These are phyloP conservation scores for Chymomyza fuscimana DNA, from an alignment of 2,888 invertebrate genomes.

Conservation along the genomic window DNA sequence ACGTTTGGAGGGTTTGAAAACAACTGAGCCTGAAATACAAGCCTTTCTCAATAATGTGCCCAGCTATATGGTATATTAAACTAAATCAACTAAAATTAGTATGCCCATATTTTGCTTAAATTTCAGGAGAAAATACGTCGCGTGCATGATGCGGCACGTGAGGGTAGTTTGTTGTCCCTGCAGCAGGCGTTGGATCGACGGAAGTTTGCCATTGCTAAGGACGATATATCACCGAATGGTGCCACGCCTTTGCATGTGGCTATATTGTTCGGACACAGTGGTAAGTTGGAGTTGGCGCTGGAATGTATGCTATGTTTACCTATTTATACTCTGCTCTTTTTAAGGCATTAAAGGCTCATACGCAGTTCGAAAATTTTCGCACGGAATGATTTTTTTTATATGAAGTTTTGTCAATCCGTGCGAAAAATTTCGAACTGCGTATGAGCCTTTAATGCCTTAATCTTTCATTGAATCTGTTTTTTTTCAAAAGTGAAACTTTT, in stretches of 20 bases:
- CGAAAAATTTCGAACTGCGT: no score
- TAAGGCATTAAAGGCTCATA: no score
- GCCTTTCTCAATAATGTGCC: slow-evolving; percentile 93
- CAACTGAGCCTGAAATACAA: slow-evolving; percentile 89
- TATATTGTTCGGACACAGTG: slow-evolving; percentile 90
- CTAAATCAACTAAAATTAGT: background rate
- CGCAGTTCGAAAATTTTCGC: no score
- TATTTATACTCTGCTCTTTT: no score
- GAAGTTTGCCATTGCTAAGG: slow-evolving; percentile 93
- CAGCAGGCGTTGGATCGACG: slow-evolving; percentile 92
- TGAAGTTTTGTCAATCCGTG: no score
- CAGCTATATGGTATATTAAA: slow-evolving; percentile 88
- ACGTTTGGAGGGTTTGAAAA: slow-evolving; percentile 85
- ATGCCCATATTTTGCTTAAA: slow-evolving; percentile 1
- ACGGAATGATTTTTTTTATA: no score
- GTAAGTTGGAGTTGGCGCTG: slow-evolving; percentile 76
- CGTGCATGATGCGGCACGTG: slow-evolving; percentile 91
- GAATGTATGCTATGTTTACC: background rate
- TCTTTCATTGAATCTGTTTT: no score
- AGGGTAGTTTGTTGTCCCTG: slow-evolving; percentile 90
- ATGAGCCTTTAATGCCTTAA: no score
- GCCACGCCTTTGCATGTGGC: slow-evolving; percentile 93
- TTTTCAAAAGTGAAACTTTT: no score
- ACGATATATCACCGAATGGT: slow-evolving; percentile 90
- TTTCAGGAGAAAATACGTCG: slow-evolving; percentile 91